phyloP scores from a whole-genome alignment of 2,888 invertebrate species.

The Phaedon cochleariae region DNA sequence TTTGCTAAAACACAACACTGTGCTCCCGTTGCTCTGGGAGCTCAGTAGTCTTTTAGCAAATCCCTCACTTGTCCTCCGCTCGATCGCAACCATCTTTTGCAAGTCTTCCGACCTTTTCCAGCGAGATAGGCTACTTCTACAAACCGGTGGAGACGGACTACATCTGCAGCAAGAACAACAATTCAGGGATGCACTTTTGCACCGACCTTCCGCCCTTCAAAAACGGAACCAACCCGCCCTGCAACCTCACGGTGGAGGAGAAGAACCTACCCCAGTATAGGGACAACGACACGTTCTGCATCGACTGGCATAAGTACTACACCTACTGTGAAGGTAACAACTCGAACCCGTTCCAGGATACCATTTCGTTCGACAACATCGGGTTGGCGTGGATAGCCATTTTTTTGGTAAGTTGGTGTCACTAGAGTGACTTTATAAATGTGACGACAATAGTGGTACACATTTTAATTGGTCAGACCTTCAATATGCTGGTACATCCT shows the following conservation, averaged over 20 bases:
- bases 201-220: constrained; percentile 82
- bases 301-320: constrained; percentile 99
- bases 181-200: constrained; percentile 95
- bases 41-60: neutral
- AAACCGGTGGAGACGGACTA: constrained; percentile 88
- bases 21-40: no score
- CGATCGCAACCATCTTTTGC: constrained; percentile 6
- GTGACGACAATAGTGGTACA: no score
- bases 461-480: no score
- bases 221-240: constrained; percentile 75
- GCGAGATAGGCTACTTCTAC: constrained; percentile 79
- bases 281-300: constrained; percentile 73
- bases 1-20: no score
- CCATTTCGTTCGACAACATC: constrained; percentile 99
- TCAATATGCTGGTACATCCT: no score
- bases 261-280: constrained; percentile 50
- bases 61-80: neutral
- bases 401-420: constrained; percentile 96
- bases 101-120: constrained; percentile 54
- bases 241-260: constrained; percentile 72
- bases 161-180: constrained; percentile 93
- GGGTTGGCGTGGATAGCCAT: constrained; percentile 99
- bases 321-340: constrained; percentile 92
- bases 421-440: no score
- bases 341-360: constrained; percentile 97